Evolutionary conservation across 2,888 invertebrate genomes (phyloP), one percentile per base, ranked within the genome.

Genomic region (Calameuta filiformis): DNA sequence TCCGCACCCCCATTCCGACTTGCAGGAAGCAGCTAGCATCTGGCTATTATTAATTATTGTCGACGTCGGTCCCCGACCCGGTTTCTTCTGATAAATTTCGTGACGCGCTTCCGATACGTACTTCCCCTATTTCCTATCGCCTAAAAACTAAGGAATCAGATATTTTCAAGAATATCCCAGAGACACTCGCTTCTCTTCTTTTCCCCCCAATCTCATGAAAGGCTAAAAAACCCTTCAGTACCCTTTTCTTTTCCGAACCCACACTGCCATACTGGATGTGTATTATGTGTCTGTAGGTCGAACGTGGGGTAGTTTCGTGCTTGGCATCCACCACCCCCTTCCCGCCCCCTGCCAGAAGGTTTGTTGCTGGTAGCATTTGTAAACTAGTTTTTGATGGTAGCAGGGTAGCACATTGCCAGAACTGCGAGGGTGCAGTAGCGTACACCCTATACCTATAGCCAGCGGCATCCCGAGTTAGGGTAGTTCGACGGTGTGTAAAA

Each of bases 311-410:
- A 73, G 74, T 75, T 56, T 73, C 75, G 76, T 76, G 76, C 68
- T 71, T 73, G 71, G 73, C 23, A 31, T 69, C 73, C 37, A 40
- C 73, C 35, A 3, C 69, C 83, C 78, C 12, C 35, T 12, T 1
- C 1, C 73, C 35, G 30, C 83, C 79, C 15, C 15, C 15, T 6
- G 40, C 40, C 40, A 40, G 40, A 15, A 40, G 15, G 15, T 40
- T 40, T 15, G 40, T 40, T 40, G 40, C 40, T 6, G 68, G 75
- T 79, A 86, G 81, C 83, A 84, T 88, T 88, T 87, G 88, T 87
- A 86, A 88, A 88, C 85, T 85, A 86, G 85, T 85, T 86, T 88
- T 88, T 88, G 86, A 87, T 87, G 85, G 85, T 83, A 81, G 79
- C 83, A 81, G 86, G 81, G 83, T 83, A 84, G 82, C 83, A 82